Conservation (phyloP, 2,888 invertebrate genomes). For the Drosophila subquinaria region DNA sequence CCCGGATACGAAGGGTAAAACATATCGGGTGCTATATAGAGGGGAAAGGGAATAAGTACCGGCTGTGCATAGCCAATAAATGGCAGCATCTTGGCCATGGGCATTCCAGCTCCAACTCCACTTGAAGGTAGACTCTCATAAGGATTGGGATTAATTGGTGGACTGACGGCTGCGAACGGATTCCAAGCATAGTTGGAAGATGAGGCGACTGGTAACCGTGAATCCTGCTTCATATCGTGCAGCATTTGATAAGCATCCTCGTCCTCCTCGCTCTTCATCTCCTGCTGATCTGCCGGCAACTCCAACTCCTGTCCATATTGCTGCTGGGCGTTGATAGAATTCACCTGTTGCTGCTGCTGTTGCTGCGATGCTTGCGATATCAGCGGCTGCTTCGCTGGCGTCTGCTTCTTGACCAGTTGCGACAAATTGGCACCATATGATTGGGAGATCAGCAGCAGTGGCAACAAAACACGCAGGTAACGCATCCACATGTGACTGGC, state of each 20-base stretch:
- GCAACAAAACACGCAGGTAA: slow-evolving; percentile 39
- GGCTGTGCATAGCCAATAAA: slow-evolving; percentile 83
- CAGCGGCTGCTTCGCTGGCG: slow-evolving; percentile 53
- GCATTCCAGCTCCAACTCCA: slow-evolving; percentile 41
- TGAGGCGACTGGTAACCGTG: slow-evolving; percentile 55
- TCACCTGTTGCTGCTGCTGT: slow-evolving; percentile 32
- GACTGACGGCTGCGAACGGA: slow-evolving; percentile 53
- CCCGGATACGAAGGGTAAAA: slow-evolving; percentile 74
- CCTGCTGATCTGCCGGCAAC: slow-evolving; percentile 52
- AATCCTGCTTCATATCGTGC: slow-evolving; percentile 79
- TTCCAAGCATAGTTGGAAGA: slow-evolving; percentile 63
- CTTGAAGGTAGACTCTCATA: slow-evolving; percentile 50
- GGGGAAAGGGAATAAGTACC: slow-evolving; percentile 82
- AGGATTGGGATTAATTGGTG: slow-evolving; percentile 64
- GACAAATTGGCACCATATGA: slow-evolving; percentile 59
- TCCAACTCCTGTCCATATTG: slow-evolving; percentile 77
- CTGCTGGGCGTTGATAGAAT: slow-evolving; percentile 28
- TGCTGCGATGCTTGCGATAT: slow-evolving; percentile 48
- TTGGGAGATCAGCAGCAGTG: slow-evolving; percentile 48
- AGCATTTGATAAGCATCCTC: slow-evolving; percentile 82
- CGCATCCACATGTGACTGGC: slow-evolving; percentile 25
- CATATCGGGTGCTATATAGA: slow-evolving; percentile 81
- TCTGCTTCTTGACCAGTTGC: slow-evolving; percentile 70
- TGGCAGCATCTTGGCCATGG: slow-evolving; percentile 78
- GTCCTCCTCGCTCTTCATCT: slow-evolving; percentile 69